phyloP scores from a whole-genome alignment of 2,888 invertebrate species.

The Lithosia quadra region DNA sequence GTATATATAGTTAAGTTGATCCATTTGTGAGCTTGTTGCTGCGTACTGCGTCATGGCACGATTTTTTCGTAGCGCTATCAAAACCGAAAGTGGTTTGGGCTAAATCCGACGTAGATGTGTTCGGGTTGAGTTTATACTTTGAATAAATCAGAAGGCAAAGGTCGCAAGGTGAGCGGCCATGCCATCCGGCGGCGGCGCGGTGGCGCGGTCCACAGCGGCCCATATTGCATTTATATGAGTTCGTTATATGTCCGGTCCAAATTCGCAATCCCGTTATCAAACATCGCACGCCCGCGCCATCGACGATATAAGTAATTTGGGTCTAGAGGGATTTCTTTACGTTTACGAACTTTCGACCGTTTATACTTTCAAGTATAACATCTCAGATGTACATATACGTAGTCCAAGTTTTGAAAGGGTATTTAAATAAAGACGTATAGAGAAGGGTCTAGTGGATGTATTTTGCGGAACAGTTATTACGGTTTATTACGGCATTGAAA shows the following conservation, averaged over 20 bases:
- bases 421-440: not conserved
- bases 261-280: constrained; percentile 60
- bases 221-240: constrained; percentile 74
- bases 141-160: constrained; percentile 70
- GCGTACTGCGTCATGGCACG: constrained; percentile 26
- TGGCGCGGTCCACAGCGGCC: constrained; percentile 49
- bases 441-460: not conserved
- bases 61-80: constrained; percentile 50
- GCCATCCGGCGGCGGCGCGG: constrained; percentile 33
- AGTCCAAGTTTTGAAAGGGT: not conserved
- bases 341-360: constrained; percentile 53
- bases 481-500: not conserved
- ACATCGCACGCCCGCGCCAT: constrained; percentile 47
- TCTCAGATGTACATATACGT: not conserved
- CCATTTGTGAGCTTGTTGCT: constrained; percentile 33
- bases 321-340: constrained; percentile 57
- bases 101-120: constrained; percentile 59
- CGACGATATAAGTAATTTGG: constrained; percentile 57
- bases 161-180: constrained; percentile 62
- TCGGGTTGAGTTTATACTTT: constrained; percentile 62
- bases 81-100: constrained; percentile 58
- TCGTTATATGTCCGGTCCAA: constrained; percentile 61
- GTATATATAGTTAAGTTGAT: not conserved
- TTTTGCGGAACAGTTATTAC: not conserved
- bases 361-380: constrained; percentile 29